phyloP scores from a whole-genome alignment of 92 coral and sea anemone genomes.

The Actinostola sp. region DNA sequence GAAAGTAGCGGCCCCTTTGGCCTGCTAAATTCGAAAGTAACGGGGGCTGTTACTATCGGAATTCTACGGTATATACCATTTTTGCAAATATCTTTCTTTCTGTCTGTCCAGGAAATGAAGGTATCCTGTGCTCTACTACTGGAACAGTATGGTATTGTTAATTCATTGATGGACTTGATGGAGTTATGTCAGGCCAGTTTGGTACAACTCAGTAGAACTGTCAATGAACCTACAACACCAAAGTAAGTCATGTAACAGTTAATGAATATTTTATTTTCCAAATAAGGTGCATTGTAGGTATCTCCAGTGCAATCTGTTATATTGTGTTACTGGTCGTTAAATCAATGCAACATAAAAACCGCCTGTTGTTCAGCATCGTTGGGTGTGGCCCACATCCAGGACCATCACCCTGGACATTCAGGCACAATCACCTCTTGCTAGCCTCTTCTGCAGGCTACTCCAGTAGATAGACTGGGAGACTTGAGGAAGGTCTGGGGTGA shows the following conservation, averaged over 20 bases:
- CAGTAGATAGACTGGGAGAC: too few relatives aligned
- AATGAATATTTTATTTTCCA: not conserved
- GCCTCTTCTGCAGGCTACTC: too few relatives aligned
- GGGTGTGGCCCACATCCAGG: constrained; percentile 23
- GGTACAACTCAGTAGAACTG: constrained; percentile 36
- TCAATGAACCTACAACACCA: constrained; percentile 73
- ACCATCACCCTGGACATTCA: constrained; percentile 36
- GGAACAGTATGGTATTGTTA: constrained; percentile 73
- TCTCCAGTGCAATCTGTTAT: constrained; percentile 29
- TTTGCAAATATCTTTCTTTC: too few relatives aligned
- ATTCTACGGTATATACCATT: too few relatives aligned
- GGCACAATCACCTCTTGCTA: too few relatives aligned
- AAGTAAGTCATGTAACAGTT: constrained; percentile 56
- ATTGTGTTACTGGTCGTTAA: constrained; percentile 41
- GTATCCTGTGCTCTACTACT: constrained; percentile 76
- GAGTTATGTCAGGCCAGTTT: constrained; percentile 77
- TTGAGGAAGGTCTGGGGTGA: too few relatives aligned
- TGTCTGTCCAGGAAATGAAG: constrained; percentile 75
- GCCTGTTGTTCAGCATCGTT: constrained; percentile 55
- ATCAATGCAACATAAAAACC: constrained; percentile 32
- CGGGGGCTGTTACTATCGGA: too few relatives aligned
- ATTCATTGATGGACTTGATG: constrained; percentile 65
- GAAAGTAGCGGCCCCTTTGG: too few relatives aligned
- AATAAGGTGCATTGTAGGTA: constrained; percentile 41
- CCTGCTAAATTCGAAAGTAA: too few relatives aligned